Evolutionary conservation across 1,140 invertebrate species (phyloP).

Genomic region (Philaenus spumarius): DNA sequence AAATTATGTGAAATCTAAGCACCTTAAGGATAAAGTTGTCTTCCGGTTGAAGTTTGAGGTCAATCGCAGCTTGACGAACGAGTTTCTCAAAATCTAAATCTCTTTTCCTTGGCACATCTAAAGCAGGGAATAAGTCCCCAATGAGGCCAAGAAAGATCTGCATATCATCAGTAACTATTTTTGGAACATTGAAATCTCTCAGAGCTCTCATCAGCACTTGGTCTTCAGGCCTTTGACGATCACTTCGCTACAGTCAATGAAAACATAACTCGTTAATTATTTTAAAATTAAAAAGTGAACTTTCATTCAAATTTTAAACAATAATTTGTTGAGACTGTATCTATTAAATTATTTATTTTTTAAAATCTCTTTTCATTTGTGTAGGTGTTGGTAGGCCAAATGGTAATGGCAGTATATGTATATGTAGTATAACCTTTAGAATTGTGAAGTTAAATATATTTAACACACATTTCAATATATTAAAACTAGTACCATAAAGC

Average conservation of each 20-base stretch:
- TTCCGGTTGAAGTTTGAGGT: conserved; percentile 84
- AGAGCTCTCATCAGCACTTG: conserved; percentile 78
- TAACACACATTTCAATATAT: no score
- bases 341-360: no score
- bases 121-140: conserved; percentile 80
- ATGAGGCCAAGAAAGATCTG: conserved; percentile 89
- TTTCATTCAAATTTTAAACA: no score
- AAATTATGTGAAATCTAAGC: not conserved
- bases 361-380: no score
- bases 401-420: no score
- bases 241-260: conserved; percentile 46
- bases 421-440: no score
- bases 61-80: conserved; percentile 66
- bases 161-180: conserved; percentile 85
- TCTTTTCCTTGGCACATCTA: conserved; percentile 79
- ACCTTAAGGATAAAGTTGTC: conserved; percentile 81
- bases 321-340: no score
- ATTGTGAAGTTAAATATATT: no score
- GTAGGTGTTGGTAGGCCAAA: no score
- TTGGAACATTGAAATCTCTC: conserved; percentile 88
- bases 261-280: not conserved
- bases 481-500: no score
- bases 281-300: no score
- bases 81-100: conserved; percentile 78
- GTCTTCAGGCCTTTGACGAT: conserved; percentile 62